A percentile compares a stretch with the other conserved stretches of the same genome.
phyloP scores from a whole-genome alignment of 2,888 invertebrate species.

The Drosophila putrida region DNA sequence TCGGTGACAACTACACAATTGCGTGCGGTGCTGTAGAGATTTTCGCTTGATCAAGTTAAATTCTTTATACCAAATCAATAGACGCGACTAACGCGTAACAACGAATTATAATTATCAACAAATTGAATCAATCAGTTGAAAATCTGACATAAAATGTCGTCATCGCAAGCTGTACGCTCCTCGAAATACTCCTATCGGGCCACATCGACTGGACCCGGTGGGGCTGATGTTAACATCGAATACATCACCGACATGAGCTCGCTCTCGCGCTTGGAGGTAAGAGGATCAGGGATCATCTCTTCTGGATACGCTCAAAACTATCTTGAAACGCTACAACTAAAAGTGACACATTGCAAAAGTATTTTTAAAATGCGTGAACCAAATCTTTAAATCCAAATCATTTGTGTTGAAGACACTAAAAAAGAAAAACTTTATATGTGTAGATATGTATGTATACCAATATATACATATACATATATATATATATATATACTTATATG shows the following conservation, averaged over 20 bases:
- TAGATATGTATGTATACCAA: slow-evolving; percentile 6
- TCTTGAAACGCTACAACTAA: slow-evolving; percentile 16
- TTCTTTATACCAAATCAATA: slow-evolving; percentile 19
- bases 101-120: slow-evolving; percentile 47
- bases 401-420: slow-evolving; percentile 35
- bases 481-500: slow-evolving; percentile 1
- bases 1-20: slow-evolving; percentile 86
- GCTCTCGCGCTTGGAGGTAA: slow-evolving; percentile 98
- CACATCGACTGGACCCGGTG: slow-evolving; percentile 92
- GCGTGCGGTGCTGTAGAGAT: slow-evolving; percentile 80
- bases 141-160: slow-evolving; percentile 88
- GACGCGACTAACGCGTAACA: slow-evolving; percentile 62
- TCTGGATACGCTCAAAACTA: slow-evolving; percentile 14
- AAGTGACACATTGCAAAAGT: slow-evolving; percentile 14
- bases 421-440: slow-evolving; percentile 15
- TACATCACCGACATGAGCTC: slow-evolving; percentile 97
- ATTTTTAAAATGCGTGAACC: slow-evolving; percentile 30
- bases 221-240: slow-evolving; percentile 97
- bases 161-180: slow-evolving; percentile 92
- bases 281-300: slow-evolving; percentile 60
- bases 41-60: slow-evolving; percentile 58
- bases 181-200: slow-evolving; percentile 97
- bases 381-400: slow-evolving; percentile 31
- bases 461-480: slow-evolving; percentile 5
- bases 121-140: slow-evolving; percentile 48